Evolutionary conservation across 2,888 invertebrate genomes (phyloP), one percentile per base, ranked within the genome.

Genomic region (Branchellion lobata): DNA sequence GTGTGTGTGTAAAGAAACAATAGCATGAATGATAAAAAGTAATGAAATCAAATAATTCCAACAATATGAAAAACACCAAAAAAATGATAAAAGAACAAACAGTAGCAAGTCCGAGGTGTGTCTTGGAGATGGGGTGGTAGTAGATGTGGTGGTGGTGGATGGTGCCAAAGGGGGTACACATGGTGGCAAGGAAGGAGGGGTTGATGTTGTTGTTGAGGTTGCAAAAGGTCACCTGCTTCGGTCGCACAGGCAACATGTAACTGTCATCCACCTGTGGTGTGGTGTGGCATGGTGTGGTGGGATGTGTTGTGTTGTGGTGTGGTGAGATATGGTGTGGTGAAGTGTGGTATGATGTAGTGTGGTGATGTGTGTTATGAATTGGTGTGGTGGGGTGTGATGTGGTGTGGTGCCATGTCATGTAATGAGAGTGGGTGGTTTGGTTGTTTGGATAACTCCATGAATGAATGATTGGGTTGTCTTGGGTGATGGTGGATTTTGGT

Each of bases 141-240:
- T 93, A 96, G 85, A 99, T 95, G 84, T 91, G 91, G 80, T 94
- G 90, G 86, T 97, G 96, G 85, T 96, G 96, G 82, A 92, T 91
- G 0, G 91, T 89, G 1, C 97, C 97, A 88, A 93, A 93, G 88
- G 95, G 94, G 84, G 92, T 92, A 85, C 90, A 87, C 87, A 86
- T 86, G 82, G 86, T 86, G 53, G 91, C 90, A 79, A 99, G 90
- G 89, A 98, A 98, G 83, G 92, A 92, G 86, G 92, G 92, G 88
- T 96, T 95, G 84, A 98, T 96, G 89, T 99, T 99, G 89, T 99
- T 98, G 90, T 99, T 99, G 65, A 99, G 89, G 88, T 98, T 96
- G 84, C 92, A 92, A 86, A 99, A 92, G 27, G 96, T 95, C 73
- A 99, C 94, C 90, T 99, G 98, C 82, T 87, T 90, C 1, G 94